Evolutionary conservation across 2,888 invertebrate genomes (phyloP).

Genomic region (Schizaphis graminum): DNA sequence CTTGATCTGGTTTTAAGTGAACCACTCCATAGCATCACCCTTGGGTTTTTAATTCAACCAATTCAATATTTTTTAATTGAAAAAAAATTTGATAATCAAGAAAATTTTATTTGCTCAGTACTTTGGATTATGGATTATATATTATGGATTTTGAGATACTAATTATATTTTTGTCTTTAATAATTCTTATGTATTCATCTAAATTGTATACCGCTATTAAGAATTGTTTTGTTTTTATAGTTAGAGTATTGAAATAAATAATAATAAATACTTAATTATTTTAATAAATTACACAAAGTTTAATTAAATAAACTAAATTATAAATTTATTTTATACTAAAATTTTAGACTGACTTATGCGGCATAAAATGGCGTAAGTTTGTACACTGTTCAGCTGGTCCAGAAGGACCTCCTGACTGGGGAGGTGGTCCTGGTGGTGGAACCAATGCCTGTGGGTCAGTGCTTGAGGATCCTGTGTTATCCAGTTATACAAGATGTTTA

Average conservation of each 20-base stretch:
- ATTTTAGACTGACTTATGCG: slow-evolving; percentile 97
- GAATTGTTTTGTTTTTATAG: neutral
- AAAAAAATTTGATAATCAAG: neutral
- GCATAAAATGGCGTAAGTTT: slow-evolving; percentile 98
- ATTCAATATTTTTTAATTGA: neutral
- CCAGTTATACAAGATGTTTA: slow-evolving; percentile 91
- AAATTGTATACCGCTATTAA: neutral
- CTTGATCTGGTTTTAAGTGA: neutral
- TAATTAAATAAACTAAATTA: neutral
- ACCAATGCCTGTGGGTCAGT: slow-evolving; percentile 74
- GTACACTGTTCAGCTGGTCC: slow-evolving; percentile 71
- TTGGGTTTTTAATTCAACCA: neutral
- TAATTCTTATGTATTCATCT: neutral
- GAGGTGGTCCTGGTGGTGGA: slow-evolving; percentile 74
- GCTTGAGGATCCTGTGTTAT: slow-evolving; percentile 90
- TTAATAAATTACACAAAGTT: neutral
- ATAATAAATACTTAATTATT: neutral
- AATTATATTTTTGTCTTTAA: neutral
- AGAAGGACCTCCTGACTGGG: slow-evolving; percentile 73
- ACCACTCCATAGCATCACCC: neutral
- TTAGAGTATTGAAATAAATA: neutral
- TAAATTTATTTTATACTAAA: neutral
- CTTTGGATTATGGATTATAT: no score
- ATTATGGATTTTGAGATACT: neutral
- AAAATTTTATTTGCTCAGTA: neutral